Base-by-base conservation (phyloP, 2,888 invertebrate species). In the Drosophila buzzatii region DNA sequence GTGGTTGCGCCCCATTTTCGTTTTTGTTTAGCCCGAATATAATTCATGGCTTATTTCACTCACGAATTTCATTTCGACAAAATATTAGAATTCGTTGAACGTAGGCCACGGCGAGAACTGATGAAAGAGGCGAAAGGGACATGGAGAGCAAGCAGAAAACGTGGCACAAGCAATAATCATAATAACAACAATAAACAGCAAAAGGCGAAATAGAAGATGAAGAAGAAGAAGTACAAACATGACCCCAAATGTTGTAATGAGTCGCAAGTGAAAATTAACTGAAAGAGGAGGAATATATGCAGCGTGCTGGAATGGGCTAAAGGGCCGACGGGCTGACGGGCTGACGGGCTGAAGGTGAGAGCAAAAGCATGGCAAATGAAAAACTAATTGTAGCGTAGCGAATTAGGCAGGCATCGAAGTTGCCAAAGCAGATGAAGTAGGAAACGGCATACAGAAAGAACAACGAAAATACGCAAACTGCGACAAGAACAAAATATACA, bases 371-470 rank as follows among this genome's bases (percentile, higher is more conserved):
- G 81, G 74, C 81, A 85, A 86, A 89, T 85, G 87, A 89, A 85
- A 78, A 89, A 89, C 85, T 89, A 85, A 85, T 85, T 85, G 85
- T 89, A 89, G 82, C 85, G 80, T 77, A 70, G 82, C 89, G 89
- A 89, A 89, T 85, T 76, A 82, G 84, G 65, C 79, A 75, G 73
- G 71, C 82, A 76, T 61, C 82, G 74, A 74, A 80, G 78, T 73
- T 82, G 73, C 59, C 47, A 68, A 67, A 58, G 35, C 51, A 14
- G 62, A 61, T 64, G 64, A 41, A 45, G 58, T 45, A 61, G 45
- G 39, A 53, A 41, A 53, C 27, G 41, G 33, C 44, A 61, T 10
- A 31, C 16, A 31, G n/a, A 42, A 18, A 63, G 27, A 63, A 55
- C 44, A 31, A 52, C 47, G 44, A 42, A 44, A 51, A 64, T 9